A percentile compares a stretch with the other conserved stretches of the same genome.
phyloP scores from a whole-genome alignment of 2,888 invertebrate genomes.

The Drosophila quinaria region DNA sequence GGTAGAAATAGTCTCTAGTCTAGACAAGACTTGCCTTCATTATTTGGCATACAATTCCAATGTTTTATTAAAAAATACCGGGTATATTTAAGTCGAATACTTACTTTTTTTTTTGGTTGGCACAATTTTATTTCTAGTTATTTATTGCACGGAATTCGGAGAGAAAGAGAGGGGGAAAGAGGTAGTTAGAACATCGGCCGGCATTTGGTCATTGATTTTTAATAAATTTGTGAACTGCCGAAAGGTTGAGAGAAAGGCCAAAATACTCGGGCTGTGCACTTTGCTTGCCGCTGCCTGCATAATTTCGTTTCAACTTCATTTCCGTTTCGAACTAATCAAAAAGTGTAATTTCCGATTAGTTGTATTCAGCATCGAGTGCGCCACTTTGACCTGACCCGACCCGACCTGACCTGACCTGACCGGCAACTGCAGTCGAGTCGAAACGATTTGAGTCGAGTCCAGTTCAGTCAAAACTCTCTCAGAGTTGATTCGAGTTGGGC shows the following conservation, averaged over 20 bases:
- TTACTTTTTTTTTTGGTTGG: neutral
- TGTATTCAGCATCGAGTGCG: slow-evolving; percentile 77
- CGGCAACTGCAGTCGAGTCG: slow-evolving; percentile 31
- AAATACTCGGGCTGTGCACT: slow-evolving; percentile 38
- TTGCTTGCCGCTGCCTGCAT: slow-evolving; percentile 69
- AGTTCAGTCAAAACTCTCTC: slow-evolving; percentile 31
- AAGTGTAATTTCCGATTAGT: slow-evolving; percentile 86
- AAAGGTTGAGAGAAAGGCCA: slow-evolving; percentile 38
- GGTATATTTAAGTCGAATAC: neutral
- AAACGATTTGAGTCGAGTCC: slow-evolving; percentile 9
- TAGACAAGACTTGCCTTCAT: too few species aligned
- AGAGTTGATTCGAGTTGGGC: slow-evolving; percentile 53
- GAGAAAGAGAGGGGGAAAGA: neutral
- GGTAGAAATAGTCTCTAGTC: too few species aligned
- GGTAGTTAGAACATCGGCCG: slow-evolving; percentile 25
- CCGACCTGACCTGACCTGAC: slow-evolving; percentile 36
- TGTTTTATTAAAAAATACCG: neutral
- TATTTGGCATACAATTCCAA: neutral
- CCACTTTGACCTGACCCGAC: slow-evolving; percentile 39
- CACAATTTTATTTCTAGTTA: slow-evolving; percentile 49
- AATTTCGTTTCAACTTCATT: slow-evolving; percentile 86
- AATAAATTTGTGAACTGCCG: slow-evolving; percentile 70
- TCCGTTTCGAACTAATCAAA: slow-evolving; percentile 86
- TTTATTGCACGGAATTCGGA: slow-evolving; percentile 55
- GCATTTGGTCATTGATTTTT: slow-evolving; percentile 71